These are phyloP conservation scores for Ormyrus thymus DNA, from an alignment of 2,888 invertebrate species.

Conservation along the genomic window DNA sequence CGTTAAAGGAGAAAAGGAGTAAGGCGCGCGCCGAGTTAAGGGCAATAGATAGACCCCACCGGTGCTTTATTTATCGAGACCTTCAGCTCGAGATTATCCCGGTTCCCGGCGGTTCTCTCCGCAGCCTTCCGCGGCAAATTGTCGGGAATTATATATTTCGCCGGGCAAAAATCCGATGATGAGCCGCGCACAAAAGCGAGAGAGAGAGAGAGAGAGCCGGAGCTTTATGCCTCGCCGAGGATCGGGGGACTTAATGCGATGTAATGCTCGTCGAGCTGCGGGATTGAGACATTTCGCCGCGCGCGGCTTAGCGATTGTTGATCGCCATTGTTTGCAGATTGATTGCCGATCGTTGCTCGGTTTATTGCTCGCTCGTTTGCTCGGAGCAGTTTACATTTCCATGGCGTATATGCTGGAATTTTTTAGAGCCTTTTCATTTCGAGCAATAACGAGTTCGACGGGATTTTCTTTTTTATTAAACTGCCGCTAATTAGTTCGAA, in stretches of 20 bases:
- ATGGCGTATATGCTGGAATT: not conserved
- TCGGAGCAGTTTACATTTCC: not conserved
- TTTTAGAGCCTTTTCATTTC: too few species aligned
- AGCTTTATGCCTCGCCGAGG: not conserved
- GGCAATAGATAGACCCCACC: conserved; percentile 6
- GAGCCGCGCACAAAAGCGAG: not conserved
- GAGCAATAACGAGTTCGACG: too few species aligned
- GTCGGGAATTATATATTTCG: conserved; percentile 41
- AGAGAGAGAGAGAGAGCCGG: not conserved
- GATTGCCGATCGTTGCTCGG: not conserved
- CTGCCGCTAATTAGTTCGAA: too few species aligned
- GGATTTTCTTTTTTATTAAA: too few species aligned
- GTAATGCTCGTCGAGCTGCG: not conserved
- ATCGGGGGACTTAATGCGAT: conserved; percentile 10
- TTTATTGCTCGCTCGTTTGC: not conserved
- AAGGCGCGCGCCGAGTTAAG: conserved; percentile 10
- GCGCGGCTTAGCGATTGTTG: too few species aligned
- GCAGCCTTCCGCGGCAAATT: conserved; percentile 3
- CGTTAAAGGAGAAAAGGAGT: conserved; percentile 33
- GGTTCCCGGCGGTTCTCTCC: conserved; percentile 29
- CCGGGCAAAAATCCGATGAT: conserved; percentile 12
- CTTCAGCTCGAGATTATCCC: conserved; percentile 59
- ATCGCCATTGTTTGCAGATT: conserved; percentile 4
- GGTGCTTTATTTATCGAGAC: conserved; percentile 60
- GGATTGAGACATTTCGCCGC: conserved; percentile 33